Percentiles rank a stretch among this genome's conserved stretches.
Evolutionary conservation across 2,797 vertebrate genomes (phyloP).

Genomic region (Denticeps clupeoides): DNA sequence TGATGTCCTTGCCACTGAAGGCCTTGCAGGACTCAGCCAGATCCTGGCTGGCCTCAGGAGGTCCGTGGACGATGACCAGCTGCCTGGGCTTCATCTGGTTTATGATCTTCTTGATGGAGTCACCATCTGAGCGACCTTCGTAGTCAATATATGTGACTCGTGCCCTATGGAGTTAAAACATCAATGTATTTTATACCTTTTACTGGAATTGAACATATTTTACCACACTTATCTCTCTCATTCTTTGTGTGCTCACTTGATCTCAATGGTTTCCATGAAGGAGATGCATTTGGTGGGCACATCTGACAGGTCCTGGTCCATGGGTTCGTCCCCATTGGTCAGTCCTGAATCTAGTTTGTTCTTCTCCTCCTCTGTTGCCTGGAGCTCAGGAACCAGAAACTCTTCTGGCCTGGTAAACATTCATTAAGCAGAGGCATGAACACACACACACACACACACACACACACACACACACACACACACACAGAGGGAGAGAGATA

Average conservation of each 20-base stretch:
- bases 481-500: too few relatives aligned
- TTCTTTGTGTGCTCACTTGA: constrained; percentile 80
- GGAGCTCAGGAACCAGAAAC: constrained; percentile 94
- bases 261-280: constrained; percentile 82
- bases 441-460: not conserved
- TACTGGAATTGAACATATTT: too few relatives aligned
- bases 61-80: constrained; percentile 84
- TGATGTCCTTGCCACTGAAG: constrained; percentile 94
- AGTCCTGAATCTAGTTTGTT: constrained; percentile 87
- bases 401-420: constrained; percentile 75
- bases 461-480: not conserved
- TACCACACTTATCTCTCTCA: too few relatives aligned
- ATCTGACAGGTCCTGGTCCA: constrained; percentile 94
- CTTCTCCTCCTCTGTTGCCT: constrained; percentile 96
- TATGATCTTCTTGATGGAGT: constrained; percentile 98
- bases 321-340: constrained; percentile 91
- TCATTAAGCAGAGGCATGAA: not conserved
- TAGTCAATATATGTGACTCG: constrained; percentile 93
- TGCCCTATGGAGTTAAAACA: constrained; percentile 57
- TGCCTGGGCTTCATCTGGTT: constrained; percentile 98
- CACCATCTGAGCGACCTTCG: constrained; percentile 94
- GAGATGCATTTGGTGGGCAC: constrained; percentile 94
- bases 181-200: not conserved
- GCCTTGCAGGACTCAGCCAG: constrained; percentile 92
- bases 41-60: constrained; percentile 86